Evolutionary conservation across 1,140 invertebrate species (phyloP).

Genomic region (Melitaea cinxia): DNA sequence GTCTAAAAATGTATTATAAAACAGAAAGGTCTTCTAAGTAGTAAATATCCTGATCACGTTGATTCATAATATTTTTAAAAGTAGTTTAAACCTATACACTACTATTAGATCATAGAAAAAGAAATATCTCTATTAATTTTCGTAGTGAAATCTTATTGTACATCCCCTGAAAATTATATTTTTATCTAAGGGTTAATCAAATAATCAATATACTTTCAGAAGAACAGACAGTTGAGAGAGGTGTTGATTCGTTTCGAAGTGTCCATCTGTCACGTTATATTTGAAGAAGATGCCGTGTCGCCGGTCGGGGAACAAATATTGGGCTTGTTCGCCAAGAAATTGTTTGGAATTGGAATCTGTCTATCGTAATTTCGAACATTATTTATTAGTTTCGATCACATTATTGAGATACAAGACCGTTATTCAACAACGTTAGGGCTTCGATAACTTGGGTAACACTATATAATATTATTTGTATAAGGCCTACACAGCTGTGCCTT

Average conservation of each 20-base stretch:
- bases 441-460: not conserved
- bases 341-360: constrained; percentile 10
- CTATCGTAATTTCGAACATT: constrained; percentile 6
- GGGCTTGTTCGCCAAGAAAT: not conserved
- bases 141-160: too few species aligned
- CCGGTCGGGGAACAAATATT: not conserved
- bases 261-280: constrained; percentile 6
- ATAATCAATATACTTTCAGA: not conserved
- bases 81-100: too few species aligned
- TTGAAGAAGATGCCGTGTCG: not conserved
- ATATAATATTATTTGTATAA: not conserved
- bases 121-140: too few species aligned
- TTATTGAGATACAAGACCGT: not conserved
- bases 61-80: too few species aligned
- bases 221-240: not conserved
- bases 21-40: too few species aligned
- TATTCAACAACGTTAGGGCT: not conserved
- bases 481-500: not conserved
- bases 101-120: too few species aligned
- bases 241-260: not conserved
- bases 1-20: too few species aligned
- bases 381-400: constrained; percentile 1
- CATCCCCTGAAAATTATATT: too few species aligned
- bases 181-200: not conserved
- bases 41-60: too few species aligned